Evolutionary conservation across 2,113 vertebrate species (phyloP).

Genomic region (Meles meles): DNA sequence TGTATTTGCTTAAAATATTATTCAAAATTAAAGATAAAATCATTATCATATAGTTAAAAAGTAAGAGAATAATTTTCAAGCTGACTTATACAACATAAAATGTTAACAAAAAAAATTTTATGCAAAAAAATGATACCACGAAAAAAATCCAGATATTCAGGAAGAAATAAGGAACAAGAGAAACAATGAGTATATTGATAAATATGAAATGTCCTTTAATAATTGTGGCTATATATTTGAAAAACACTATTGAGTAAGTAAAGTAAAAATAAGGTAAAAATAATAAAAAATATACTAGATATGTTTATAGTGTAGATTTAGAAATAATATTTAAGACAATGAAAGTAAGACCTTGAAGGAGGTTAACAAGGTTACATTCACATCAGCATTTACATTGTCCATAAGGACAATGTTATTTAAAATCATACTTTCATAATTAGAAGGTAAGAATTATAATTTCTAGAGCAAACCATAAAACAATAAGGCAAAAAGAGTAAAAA

Average conservation of each 20-base stretch:
- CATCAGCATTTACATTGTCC: background rate
- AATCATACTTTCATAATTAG: background rate
- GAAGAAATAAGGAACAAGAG: background rate
- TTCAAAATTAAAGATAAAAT: background rate
- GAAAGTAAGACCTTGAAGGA: background rate
- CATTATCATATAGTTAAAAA: background rate
- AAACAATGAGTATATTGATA: background rate
- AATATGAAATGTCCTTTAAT: background rate
- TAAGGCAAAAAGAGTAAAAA: background rate
- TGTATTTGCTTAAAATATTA: background rate
- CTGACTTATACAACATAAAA: background rate
- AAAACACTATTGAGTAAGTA: background rate
- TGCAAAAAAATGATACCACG: background rate
- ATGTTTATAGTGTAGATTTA: background rate
- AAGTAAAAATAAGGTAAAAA: background rate
- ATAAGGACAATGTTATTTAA: background rate
- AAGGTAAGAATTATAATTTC: background rate
- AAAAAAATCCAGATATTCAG: background rate
- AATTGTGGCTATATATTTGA: background rate
- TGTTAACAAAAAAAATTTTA: background rate
- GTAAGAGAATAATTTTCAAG: background rate
- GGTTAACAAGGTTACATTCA: background rate
- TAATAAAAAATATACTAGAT: background rate
- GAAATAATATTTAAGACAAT: background rate
- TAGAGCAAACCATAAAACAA: background rate